Percentiles rank a stretch among this genome's conserved stretches.
These are phyloP conservation scores for Drosophila ficusphila DNA, from an alignment of 1,140 invertebrate genomes.

Conservation along the genomic window DNA sequence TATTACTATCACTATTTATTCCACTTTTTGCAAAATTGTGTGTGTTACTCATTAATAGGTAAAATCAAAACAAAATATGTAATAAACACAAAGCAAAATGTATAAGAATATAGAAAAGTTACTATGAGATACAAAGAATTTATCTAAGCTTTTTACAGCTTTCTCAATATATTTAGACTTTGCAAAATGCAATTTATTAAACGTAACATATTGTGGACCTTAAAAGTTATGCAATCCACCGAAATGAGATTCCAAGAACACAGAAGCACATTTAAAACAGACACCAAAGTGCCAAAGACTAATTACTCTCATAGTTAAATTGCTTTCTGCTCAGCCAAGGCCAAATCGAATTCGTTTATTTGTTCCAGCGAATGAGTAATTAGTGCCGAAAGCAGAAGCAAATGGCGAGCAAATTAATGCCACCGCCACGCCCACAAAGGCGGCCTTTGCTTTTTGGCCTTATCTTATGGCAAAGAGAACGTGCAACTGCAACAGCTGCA, in stretches of 20 bases:
- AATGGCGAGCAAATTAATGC: constrained; percentile 59
- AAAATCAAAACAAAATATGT: no score
- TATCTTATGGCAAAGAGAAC: constrained; percentile 40
- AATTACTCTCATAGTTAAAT: neutral
- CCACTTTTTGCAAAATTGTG: no score
- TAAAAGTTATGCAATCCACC: neutral
- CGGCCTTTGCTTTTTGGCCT: constrained; percentile 7
- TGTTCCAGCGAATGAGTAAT: constrained; percentile 49
- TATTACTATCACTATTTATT: no score
- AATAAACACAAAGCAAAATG: no score
- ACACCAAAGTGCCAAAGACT: neutral
- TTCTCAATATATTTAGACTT: no score
- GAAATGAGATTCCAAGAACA: neutral
- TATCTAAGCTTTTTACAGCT: no score
- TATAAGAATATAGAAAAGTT: no score
- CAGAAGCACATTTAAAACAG: neutral
- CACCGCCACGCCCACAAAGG: constrained; percentile 44
- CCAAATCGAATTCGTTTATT: constrained; percentile 26
- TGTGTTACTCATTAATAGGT: no score
- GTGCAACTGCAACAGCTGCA: constrained; percentile 35
- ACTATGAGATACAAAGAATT: no score
- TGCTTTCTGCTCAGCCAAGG: constrained; percentile 18
- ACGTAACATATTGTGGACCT: no score
- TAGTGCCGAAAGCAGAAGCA: constrained; percentile 31
- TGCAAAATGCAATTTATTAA: no score